Percentiles rank a stretch among this genome's conserved stretches.
These are phyloP conservation scores for Himalopsyche kuldschensis DNA, from an alignment of 2,888 invertebrate genomes.

Conservation along the genomic window DNA sequence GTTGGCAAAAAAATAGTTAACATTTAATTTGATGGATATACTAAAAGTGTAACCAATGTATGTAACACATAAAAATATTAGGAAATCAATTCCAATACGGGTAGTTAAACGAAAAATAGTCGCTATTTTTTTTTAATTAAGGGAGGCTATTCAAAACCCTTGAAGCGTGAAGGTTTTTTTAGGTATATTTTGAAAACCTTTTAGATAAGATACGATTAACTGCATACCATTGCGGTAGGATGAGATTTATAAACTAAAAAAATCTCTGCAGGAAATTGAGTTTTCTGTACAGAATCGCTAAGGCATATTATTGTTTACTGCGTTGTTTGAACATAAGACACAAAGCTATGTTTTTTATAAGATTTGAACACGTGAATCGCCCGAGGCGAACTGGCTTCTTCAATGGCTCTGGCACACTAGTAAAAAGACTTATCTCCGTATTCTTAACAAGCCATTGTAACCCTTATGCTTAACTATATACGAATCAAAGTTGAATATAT, in stretches of 20 bases:
- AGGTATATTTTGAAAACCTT: neutral
- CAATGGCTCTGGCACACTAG: conserved; percentile 13
- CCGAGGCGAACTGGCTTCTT: conserved; percentile 43
- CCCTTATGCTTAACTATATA: neutral
- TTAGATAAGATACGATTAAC: conserved; percentile 15
- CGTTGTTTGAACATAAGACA: neutral
- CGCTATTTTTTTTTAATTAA: neutral
- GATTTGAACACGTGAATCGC: conserved; percentile 51
- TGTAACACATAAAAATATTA: too few relatives aligned
- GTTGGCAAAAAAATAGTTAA: too few relatives aligned
- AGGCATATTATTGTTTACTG: neutral
- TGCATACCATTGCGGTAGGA: conserved; percentile 22
- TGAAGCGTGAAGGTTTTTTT: conserved; percentile 33
- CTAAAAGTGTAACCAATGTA: too few relatives aligned
- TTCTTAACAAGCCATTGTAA: neutral
- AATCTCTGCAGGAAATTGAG: conserved; percentile 3
- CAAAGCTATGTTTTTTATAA: conserved; percentile 6
- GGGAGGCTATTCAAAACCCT: neutral
- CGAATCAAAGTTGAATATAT: neutral
- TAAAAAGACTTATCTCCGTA: neutral
- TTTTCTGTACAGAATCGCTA: neutral
- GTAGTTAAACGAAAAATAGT: neutral
- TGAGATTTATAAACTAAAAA: neutral
- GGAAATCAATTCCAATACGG: too few relatives aligned
- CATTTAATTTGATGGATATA: too few relatives aligned